A percentile compares a stretch with the other conserved stretches of the same genome.
phyloP scores from a whole-genome alignment of 2,113 vertebrate genomes.

The Hemiscyllium ocellatum region DNA sequence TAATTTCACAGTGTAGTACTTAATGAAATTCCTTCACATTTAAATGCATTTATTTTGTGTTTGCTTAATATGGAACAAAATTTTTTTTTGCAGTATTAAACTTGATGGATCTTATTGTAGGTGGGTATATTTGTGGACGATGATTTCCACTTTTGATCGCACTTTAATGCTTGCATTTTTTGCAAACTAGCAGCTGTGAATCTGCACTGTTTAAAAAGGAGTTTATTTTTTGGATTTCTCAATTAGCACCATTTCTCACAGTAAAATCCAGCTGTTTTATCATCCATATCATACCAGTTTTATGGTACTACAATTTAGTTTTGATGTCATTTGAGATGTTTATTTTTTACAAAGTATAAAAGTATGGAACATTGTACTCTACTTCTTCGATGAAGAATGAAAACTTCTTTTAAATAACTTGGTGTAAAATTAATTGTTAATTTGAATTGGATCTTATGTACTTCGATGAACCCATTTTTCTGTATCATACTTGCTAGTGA shows the following conservation, averaged over 20 bases:
- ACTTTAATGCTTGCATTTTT: not conserved
- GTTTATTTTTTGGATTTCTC: not conserved
- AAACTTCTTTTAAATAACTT: not conserved
- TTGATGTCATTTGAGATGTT: not conserved
- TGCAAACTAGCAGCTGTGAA: not conserved
- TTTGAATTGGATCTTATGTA: not conserved
- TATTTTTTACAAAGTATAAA: not conserved
- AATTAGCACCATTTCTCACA: not conserved
- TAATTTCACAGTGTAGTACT: not conserved
- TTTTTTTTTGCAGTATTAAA: not conserved
- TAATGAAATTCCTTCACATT: not conserved
- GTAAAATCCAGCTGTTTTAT: not conserved
- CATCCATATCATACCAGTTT: not conserved
- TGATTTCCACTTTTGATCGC: not conserved
- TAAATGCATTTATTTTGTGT: not conserved
- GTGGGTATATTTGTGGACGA: not conserved
- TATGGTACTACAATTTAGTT: not conserved
- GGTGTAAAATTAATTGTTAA: not conserved
- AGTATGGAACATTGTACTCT: not conserved
- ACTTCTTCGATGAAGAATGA: not conserved
- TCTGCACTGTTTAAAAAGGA: not conserved
- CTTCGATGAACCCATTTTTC: not conserved
- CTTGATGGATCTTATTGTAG: not conserved
- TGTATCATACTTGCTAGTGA: not conserved
- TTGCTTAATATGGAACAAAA: not conserved